Evolutionary conservation across 2,888 invertebrate genomes (phyloP), one percentile per base, ranked within the genome.

Genomic region (Caenorhabditis doughertyi): DNA sequence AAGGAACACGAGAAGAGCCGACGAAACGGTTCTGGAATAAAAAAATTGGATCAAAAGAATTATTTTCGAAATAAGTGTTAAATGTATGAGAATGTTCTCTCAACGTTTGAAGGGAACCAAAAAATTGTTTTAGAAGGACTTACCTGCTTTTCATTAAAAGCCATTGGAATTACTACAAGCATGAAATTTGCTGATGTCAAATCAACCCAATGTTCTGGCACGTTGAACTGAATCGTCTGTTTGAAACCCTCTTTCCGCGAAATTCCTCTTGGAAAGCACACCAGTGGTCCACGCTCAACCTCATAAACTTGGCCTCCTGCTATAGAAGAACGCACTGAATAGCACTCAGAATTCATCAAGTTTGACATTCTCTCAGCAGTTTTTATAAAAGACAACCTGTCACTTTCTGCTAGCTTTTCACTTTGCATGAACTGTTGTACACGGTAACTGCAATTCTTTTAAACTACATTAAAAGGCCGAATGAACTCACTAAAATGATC

Each of bases 161-260:
- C 42, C 55, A 73, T 64, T 23, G 73, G 73, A 13, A 73, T 55
- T 2, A 64, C 53, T 2, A 42, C 53, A 11, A 73, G 32, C 53
- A 55, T 73, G 27, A 49, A 73, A 21, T 73, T 39, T 7, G n/a
- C 47, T 1, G 27, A 8, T 44, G 4, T 56, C 21, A 16, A 11
- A 16, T 44, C 16, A 3, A 42, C 21, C 70, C 70, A 70, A 5
- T 21, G 1, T 3, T 58, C 23, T 8, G 70, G 70, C 29, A 70
- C 23, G 16, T 1, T 29, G 21, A 70, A 70, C 47, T 70, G 64
- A n/a, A 64, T 23, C 8, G 53, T 44, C 21, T 39, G 62, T 7
- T 23, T 25, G 21, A 16, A 18, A 9, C 53, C 42, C 8, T 32
- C 2, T 3, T 18, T 18, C 0, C 13, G 27, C 18, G 44, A n/a